Conservation (phyloP, 2,113 vertebrate species). For the Alosa alosa region DNA sequence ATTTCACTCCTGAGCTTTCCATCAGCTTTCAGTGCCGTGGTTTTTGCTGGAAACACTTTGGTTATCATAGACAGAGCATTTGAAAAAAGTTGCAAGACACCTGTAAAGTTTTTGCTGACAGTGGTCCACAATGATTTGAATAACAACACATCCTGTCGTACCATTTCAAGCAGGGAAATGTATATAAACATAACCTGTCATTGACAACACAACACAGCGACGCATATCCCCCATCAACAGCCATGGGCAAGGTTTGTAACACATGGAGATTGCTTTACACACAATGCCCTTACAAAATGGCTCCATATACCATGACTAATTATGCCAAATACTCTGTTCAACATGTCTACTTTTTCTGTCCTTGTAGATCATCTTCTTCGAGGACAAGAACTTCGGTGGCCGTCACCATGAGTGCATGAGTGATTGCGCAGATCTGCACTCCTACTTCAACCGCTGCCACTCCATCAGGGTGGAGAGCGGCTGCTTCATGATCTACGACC, state of each 20-base stretch:
- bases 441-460: slow-evolving; percentile 61
- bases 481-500: slow-evolving; percentile 68
- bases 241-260: slow-evolving; percentile 5
- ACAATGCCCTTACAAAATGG: not conserved
- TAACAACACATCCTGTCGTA: slow-evolving; percentile 51
- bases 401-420: slow-evolving; percentile 58
- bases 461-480: slow-evolving; percentile 61
- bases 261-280: not conserved
- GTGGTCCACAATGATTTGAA: slow-evolving; percentile 48
- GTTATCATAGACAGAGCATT: not conserved
- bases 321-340: not conserved
- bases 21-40: slow-evolving; percentile 41
- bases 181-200: slow-evolving; percentile 50
- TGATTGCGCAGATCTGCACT: slow-evolving; percentile 59
- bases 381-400: slow-evolving; percentile 58
- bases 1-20: slow-evolving; percentile 42
- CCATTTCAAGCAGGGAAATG: slow-evolving; percentile 24
- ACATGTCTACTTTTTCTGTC: slow-evolving; percentile 19
- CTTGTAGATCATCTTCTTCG: slow-evolving; percentile 61
- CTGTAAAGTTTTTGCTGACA: slow-evolving; percentile 65
- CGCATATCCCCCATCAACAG: not conserved
- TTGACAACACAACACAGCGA: not conserved
- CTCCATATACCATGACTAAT: slow-evolving; percentile 16
- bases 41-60: slow-evolving; percentile 56
- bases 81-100: slow-evolving; percentile 46